Evolutionary conservation across 2,888 invertebrate species (phyloP).

Genomic region (Saturnia pavonia): DNA sequence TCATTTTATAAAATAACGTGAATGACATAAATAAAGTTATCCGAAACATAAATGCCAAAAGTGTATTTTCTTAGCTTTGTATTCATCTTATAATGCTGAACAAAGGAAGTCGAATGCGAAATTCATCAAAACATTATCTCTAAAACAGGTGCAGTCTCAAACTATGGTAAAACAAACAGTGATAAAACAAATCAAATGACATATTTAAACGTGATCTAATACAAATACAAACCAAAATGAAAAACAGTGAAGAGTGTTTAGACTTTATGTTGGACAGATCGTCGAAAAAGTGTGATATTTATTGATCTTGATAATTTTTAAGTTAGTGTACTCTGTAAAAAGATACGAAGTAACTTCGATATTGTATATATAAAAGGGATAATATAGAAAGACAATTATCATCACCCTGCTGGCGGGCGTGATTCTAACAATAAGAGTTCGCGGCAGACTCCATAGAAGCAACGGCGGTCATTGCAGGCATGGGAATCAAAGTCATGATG

Average conservation of each 20-base stretch:
- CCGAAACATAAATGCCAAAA: background rate
- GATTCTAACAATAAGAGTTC: slow-evolving; percentile 52
- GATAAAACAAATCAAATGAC: slow-evolving; percentile 52
- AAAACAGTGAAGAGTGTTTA: slow-evolving; percentile 81
- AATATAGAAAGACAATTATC: slow-evolving; percentile 42
- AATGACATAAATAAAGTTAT: background rate
- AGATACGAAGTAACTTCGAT: slow-evolving; percentile 25
- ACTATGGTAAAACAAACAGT: slow-evolving; percentile 47
- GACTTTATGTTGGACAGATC: slow-evolving; percentile 49
- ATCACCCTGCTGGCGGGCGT: slow-evolving; percentile 43
- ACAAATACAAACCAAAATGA: slow-evolving; percentile 68
- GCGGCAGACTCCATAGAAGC: slow-evolving; percentile 60
- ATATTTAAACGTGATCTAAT: slow-evolving; percentile 66
- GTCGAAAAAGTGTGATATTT: slow-evolving; percentile 72
- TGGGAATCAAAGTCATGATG: slow-evolving; percentile 94
- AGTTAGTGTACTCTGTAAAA: slow-evolving; percentile 41
- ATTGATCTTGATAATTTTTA: slow-evolving; percentile 66
- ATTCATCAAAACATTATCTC: slow-evolving; percentile 37
- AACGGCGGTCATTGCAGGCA: slow-evolving; percentile 83
- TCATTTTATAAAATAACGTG: slow-evolving; percentile 4
- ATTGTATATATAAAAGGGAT: slow-evolving; percentile 48
- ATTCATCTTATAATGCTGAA: slow-evolving; percentile 30
- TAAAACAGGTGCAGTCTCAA: slow-evolving; percentile 50
- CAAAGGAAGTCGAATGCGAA: slow-evolving; percentile 46
- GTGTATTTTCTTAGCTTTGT: slow-evolving; percentile 20